Evolutionary conservation across 1,140 invertebrate species (phyloP).

Genomic region (Cheumatopsyche charites): DNA sequence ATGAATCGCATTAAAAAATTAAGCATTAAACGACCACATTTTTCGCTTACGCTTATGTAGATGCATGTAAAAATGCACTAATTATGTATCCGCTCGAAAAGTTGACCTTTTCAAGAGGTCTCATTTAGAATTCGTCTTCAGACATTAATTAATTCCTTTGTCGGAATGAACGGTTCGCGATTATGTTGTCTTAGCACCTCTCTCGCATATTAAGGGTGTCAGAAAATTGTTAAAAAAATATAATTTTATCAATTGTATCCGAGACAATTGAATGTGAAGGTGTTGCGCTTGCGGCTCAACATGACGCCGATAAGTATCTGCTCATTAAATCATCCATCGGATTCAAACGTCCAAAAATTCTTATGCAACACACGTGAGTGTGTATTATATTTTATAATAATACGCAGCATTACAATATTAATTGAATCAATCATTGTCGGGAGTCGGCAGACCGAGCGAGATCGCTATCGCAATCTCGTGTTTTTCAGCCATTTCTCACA

Average conservation of each 20-base stretch:
- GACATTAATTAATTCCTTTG: conserved; percentile 13
- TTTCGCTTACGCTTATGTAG: no score
- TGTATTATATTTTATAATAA: background rate
- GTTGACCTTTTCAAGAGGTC: no score
- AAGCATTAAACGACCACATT: no score
- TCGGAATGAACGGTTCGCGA: conserved; percentile 15
- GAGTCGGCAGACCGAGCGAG: background rate
- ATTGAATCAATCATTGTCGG: conserved; percentile 17
- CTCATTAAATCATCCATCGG: conserved; percentile 15
- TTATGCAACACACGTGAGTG: no score
- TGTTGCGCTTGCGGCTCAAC: no score
- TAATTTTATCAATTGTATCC: no score
- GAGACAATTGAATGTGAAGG: no score
- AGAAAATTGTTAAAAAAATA: no score
- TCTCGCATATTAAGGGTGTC: background rate
- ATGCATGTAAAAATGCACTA: no score
- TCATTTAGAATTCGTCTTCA: background rate
- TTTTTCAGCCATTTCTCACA: background rate
- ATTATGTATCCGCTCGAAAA: no score
- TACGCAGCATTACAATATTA: conserved; percentile 5
- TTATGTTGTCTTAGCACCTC: conserved; percentile 16
- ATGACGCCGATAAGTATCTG: background rate
- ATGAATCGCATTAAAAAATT: no score
- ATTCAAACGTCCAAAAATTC: background rate
- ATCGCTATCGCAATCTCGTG: background rate